Evolutionary conservation across 1,140 invertebrate genomes (phyloP), one percentile per base, ranked within the genome.

Genomic region (Carposina sasakii): DNA sequence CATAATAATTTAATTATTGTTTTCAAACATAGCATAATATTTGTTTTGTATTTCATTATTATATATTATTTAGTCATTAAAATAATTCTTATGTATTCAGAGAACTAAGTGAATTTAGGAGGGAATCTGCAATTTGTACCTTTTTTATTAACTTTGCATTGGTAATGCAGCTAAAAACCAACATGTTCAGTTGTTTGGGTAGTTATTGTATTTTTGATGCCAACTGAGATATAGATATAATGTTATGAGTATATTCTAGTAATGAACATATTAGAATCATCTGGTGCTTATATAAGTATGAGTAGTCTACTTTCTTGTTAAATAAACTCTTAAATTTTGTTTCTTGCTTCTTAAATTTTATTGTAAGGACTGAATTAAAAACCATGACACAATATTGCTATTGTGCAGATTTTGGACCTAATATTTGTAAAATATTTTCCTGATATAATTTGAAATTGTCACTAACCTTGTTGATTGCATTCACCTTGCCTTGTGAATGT

Each of bases 101-200:
- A 52, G 54, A 56, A 59, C 26, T 67, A 61, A 64, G 60, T 67
- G 60, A 66, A 54, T 58, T 57, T 65, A 68, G 60, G n/a, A n/a
- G n/a, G 77, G 77, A 81, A 83, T 83, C 79, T 83, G 79, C 79
- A 83, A 83, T 83, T 76, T 70, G 55, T 66, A 63, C n/a, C n/a
- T n/a, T n/a, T n/a, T n/a, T n/a, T n/a, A n/a, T n/a, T n/a, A n/a
- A n/a, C n/a, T n/a, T n/a, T n/a, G n/a, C n/a, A n/a, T n/a, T n/a
- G n/a, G n/a, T n/a, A n/a, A n/a, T n/a, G n/a, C n/a, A n/a, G n/a
- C n/a, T n/a, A n/a, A n/a, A n/a, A n/a, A n/a, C n/a, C n/a, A n/a
- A n/a, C n/a, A n/a, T n/a, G n/a, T n/a, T n/a, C n/a, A n/a, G n/a
- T n/a, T n/a, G n/a, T n/a, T n/a, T n/a, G n/a, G n/a, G n/a, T n/a